phyloP scores from a whole-genome alignment of 2,888 invertebrate genomes.

The Ormyrus thymus region DNA sequence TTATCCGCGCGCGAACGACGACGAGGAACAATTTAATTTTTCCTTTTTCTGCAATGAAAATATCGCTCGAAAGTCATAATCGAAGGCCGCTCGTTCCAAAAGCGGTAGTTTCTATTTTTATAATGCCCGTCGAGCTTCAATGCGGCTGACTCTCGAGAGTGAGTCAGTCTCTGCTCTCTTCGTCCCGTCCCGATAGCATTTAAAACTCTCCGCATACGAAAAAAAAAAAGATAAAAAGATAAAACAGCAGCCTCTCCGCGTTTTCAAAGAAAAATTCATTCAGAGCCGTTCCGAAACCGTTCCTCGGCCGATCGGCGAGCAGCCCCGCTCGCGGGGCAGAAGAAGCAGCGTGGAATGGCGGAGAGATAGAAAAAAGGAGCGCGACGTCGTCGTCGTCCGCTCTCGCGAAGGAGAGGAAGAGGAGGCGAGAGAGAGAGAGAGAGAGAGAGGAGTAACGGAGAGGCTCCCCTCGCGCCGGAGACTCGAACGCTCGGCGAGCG shows the following conservation, averaged over 20 bases:
- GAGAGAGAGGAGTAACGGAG: conserved; percentile 29
- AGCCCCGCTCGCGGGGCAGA: no score
- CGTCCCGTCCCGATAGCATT: not conserved
- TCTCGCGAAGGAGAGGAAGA: not conserved
- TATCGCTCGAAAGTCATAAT: conserved; percentile 32
- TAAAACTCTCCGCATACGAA: not conserved
- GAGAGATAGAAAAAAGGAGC: not conserved
- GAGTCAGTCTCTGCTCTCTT: not conserved
- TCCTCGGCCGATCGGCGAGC: no score
- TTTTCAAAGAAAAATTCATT: no score
- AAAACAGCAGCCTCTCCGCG: not conserved
- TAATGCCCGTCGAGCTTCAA: conserved; percentile 2
- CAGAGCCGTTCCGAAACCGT: no score
- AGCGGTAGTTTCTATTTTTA: conserved; percentile 44
- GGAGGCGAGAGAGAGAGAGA: not conserved
- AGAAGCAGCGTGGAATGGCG: not conserved
- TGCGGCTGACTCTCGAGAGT: conserved; percentile 25
- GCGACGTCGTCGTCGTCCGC: not conserved
- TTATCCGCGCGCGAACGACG: no score
- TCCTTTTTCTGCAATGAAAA: conserved; percentile 28
- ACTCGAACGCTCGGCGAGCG: conserved; percentile 54
- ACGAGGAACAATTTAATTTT: not conserved
- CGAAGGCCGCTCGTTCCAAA: conserved; percentile 46
- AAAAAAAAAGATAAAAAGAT: not conserved
- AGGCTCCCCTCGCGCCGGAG: conserved; percentile 20